Conservation (phyloP, 2,797 vertebrate species). For the Syngnathus rostellatus region DNA sequence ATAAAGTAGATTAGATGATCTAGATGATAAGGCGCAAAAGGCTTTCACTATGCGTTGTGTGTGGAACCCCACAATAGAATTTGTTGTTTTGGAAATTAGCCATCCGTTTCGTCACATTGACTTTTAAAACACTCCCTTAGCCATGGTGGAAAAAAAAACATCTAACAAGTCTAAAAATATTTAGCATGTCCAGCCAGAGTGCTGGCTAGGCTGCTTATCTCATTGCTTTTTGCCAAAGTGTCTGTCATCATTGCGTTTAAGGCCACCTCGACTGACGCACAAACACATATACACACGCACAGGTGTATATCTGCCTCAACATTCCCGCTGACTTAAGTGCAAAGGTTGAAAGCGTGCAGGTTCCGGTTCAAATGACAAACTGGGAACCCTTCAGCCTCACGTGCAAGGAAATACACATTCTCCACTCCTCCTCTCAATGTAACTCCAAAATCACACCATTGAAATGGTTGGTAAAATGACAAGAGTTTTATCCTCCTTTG, state of each 20-base stretch:
- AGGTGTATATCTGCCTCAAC: neutral
- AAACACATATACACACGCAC: constrained; percentile 1
- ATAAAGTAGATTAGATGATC: constrained; percentile 11
- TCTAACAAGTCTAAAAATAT: constrained; percentile 9
- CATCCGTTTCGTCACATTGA: constrained; percentile 18
- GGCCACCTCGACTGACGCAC: constrained; percentile 20
- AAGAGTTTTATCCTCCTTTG: constrained; percentile 31
- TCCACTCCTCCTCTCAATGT: constrained; percentile 5
- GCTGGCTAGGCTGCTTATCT: constrained; percentile 21
- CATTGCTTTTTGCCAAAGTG: constrained; percentile 16
- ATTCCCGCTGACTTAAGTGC: neutral
- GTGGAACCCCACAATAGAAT: neutral
- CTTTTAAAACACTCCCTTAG: neutral
- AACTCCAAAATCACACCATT: constrained; percentile 28
- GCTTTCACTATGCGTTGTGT: neutral
- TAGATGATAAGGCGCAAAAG: constrained; percentile 15
- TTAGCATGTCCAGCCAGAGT: constrained; percentile 12
- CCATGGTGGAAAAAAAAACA: constrained; percentile 11
- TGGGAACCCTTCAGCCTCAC: constrained; percentile 15
- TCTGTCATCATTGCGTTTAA: constrained; percentile 15
- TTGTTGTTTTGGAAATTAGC: constrained; percentile 6
- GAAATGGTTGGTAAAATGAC: constrained; percentile 24
- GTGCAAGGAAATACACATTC: constrained; percentile 16
- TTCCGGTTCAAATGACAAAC: neutral
- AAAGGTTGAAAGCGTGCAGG: neutral